Evolutionary conservation across 2,888 invertebrate genomes (phyloP), one percentile per base, ranked within the genome.

Genomic region (Cephus pygmeus): DNA sequence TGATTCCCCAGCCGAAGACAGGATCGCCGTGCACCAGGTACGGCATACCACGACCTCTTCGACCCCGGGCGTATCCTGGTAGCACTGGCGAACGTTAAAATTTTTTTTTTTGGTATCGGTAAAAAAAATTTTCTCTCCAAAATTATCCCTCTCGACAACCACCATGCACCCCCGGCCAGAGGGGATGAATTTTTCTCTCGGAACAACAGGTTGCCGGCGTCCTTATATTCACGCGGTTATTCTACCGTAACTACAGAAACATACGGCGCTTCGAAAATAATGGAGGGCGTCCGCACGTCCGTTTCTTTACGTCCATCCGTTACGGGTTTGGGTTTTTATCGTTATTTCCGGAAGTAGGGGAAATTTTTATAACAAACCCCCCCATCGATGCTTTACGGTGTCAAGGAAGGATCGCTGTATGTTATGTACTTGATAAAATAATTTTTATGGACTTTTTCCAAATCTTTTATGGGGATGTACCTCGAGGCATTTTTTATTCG

Each of bases 261-360:
- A 91, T 89, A 91, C 90, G 90, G 90, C 88, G 87, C 88, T 87
- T 80, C 88, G 87, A 86, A 88, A 89, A 87, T 91, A 90, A 90
- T 91, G 56, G 23, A 56, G 56, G 56, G 56, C 23, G 56, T 56
- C 40, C 40, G 40, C 40, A 23, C 40, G 40, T 56, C 56, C 56
- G 56, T 56, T 56, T 56, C 56, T 9, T 56, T 56, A 56, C 56
- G 56, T 56, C 56, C 56, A 56, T 56, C 56, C 56, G 56, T 56
- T 56, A 56, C 56, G 56, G 56, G 56, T 56, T 56, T 23, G 56
- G 40, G 56, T 56, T 56, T 56, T 56, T 56, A 56, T 56, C 56
- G 56, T 56, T 56, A 56, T 23, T 56, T 56, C 56, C 56, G 56
- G 56, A 56, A 56, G 56, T 4, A 9, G 56, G 23, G 56, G 56